Evolutionary conservation across 2,888 invertebrate genomes (phyloP).

Genomic region (Chrysolina oricalcia): DNA sequence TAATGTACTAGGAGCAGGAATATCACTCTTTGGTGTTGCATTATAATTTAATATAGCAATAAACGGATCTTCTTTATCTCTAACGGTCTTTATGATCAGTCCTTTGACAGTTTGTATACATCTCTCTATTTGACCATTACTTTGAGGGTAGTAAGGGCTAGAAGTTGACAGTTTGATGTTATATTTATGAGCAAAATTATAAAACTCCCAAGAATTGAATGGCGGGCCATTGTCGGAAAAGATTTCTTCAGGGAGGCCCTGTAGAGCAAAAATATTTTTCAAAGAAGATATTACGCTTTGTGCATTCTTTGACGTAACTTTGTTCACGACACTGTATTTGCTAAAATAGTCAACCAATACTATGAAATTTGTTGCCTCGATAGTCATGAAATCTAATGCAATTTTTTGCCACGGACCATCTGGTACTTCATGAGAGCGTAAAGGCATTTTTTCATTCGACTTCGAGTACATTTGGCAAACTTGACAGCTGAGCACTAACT

Average conservation of each 20-base stretch:
- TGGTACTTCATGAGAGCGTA: background rate
- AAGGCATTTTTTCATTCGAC: too few relatives aligned
- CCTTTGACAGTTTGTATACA: slow-evolving; percentile 14
- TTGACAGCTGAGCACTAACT: background rate
- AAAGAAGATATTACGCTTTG: background rate
- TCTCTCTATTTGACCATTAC: slow-evolving; percentile 8
- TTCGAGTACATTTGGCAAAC: background rate
- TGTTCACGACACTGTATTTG: background rate
- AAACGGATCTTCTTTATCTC: background rate
- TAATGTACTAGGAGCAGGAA: too few relatives aligned
- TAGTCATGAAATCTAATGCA: background rate
- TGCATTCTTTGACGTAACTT: background rate
- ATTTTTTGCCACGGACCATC: background rate
- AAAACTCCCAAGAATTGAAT: slow-evolving; percentile 1
- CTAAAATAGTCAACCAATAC: background rate
- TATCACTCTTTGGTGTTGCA: background rate
- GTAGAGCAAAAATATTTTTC: slow-evolving; percentile 4
- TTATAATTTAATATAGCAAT: slow-evolving; percentile 7
- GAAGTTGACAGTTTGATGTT: background rate
- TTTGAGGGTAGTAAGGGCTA: background rate
- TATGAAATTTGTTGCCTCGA: background rate
- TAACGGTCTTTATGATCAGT: slow-evolving; percentile 1
- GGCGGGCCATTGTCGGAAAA: background rate
- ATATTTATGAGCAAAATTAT: background rate
- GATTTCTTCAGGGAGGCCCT: background rate